Percentiles rank a stretch among this genome's conserved stretches.
phyloP scores from a whole-genome alignment of 2,113 vertebrate species.

The Aplodontia rufa region DNA sequence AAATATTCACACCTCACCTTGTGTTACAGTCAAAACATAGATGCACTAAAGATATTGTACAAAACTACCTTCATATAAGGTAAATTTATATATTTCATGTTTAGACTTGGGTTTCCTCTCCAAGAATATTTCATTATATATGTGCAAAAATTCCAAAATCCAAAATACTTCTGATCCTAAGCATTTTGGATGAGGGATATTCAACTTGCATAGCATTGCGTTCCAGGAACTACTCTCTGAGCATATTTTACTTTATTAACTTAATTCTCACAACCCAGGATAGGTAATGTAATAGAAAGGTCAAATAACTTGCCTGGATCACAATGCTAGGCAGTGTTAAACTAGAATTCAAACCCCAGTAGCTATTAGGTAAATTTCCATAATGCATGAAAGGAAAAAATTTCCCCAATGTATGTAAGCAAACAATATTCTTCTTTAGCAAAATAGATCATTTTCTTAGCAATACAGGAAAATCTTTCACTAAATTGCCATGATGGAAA shows the following conservation, averaged over 20 bases:
- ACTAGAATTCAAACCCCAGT: background rate
- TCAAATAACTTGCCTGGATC: background rate
- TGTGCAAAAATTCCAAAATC: background rate
- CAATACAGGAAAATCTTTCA: background rate
- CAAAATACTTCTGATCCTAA: background rate
- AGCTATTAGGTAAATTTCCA: background rate
- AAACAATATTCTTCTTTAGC: background rate
- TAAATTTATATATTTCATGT: background rate
- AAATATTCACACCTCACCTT: background rate
- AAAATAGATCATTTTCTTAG: background rate
- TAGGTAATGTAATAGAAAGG: background rate
- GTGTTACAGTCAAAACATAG: background rate
- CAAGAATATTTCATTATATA: background rate
- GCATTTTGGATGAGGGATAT: background rate
- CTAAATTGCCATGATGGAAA: background rate
- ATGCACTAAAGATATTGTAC: background rate
- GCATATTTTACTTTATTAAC: background rate
- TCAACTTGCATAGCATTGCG: background rate
- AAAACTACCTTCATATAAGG: background rate
- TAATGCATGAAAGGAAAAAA: background rate
- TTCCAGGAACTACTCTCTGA: background rate
- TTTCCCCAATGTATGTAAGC: background rate
- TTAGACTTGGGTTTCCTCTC: background rate
- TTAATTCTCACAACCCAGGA: background rate
- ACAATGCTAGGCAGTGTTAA: background rate